These are phyloP conservation scores for Scolanthus callimorphus DNA, from an alignment of 92 coral and sea anemone species.

Conservation along the genomic window DNA sequence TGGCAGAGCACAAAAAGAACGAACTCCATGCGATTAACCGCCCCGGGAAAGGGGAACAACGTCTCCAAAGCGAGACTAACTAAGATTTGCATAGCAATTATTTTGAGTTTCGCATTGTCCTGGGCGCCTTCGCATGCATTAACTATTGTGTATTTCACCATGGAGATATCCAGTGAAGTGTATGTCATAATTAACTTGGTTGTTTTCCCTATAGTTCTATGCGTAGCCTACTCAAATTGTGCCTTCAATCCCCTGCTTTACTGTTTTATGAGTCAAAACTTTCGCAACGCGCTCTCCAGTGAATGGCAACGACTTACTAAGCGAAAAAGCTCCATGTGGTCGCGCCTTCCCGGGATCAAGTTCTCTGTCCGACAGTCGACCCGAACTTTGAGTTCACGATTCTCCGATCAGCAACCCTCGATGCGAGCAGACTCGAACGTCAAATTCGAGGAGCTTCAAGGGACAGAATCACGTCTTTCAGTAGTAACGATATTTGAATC, in stretches of 20 bases:
- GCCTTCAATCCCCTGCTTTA: constrained; percentile 71
- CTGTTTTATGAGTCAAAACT: constrained; percentile 82
- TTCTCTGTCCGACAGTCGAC: constrained; percentile 1
- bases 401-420: constrained; percentile 6
- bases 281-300: constrained; percentile 44
- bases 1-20: constrained; percentile 67
- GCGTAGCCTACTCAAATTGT: constrained; percentile 70
- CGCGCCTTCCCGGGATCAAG: constrained; percentile 23
- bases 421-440: neutral
- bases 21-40: constrained; percentile 43
- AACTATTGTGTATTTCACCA: constrained; percentile 10
- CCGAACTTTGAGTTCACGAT: constrained; percentile 8
- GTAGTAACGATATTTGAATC: neutral
- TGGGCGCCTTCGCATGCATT: constrained; percentile 65
- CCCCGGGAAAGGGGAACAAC: constrained; percentile 19
- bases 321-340: constrained; percentile 1
- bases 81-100: constrained; percentile 58
- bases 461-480: neutral
- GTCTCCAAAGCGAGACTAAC: constrained; percentile 73
- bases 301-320: constrained; percentile 23
- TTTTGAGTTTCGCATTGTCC: constrained; percentile 67
- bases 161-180: neutral
- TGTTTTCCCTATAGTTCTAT: constrained; percentile 32
- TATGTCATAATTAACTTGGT: constrained; percentile 3
- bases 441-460: neutral